Conservation (phyloP, 2,113 vertebrate genomes). For the Amblyornis subalaris region DNA sequence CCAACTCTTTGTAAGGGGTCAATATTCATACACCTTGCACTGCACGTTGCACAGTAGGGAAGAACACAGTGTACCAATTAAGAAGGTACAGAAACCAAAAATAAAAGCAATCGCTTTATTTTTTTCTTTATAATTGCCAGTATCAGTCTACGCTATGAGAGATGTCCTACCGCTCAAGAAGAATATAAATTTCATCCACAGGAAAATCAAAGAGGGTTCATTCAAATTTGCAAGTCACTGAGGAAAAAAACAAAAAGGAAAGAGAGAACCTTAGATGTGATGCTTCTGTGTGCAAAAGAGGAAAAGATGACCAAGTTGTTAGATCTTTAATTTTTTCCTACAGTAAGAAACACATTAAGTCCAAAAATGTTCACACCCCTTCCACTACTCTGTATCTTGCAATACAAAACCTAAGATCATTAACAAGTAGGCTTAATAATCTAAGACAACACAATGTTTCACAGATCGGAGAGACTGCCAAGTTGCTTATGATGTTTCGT, state of each 20-base stretch:
- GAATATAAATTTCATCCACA: not conserved
- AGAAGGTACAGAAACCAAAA: not conserved
- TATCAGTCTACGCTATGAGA: not conserved
- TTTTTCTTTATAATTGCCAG: not conserved
- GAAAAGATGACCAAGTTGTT: not conserved
- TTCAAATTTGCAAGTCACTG: not conserved
- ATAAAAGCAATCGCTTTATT: not conserved
- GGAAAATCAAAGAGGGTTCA: not conserved
- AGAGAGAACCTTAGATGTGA: not conserved
- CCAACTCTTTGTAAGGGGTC: not conserved
- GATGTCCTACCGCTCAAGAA: not conserved
- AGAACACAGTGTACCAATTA: not conserved
- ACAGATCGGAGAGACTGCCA: not conserved
- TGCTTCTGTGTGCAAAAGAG: not conserved
- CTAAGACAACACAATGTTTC: not conserved
- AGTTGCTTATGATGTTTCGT: not conserved
- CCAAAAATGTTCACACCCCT: not conserved
- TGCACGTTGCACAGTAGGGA: not conserved
- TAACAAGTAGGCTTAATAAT: not conserved
- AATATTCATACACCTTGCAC: not conserved
- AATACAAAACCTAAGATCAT: not conserved
- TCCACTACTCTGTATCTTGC: not conserved
- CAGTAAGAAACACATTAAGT: not conserved
- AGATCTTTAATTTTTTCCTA: not conserved
- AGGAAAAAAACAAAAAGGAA: not conserved